A percentile compares a stretch with the other conserved stretches of the same genome.
phyloP scores from a whole-genome alignment of 2,113 vertebrate species.

The Alectura lathami region DNA sequence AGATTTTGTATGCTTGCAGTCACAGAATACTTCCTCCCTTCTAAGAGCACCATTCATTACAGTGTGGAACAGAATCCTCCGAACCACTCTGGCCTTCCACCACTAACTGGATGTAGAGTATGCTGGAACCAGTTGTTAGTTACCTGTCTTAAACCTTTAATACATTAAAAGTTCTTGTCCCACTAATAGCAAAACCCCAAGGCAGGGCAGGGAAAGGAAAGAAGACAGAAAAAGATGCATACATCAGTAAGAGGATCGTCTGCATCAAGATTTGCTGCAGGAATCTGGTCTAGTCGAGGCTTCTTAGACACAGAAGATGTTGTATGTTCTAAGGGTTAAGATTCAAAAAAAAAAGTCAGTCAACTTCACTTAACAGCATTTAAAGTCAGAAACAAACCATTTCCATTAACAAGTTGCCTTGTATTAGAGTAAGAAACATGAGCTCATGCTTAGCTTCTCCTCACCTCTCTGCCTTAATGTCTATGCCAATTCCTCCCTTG shows the following conservation, averaged over 20 bases:
- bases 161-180: background rate
- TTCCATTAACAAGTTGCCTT: background rate
- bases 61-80: background rate
- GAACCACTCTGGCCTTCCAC: background rate
- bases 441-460: background rate
- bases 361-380: background rate
- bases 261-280: slow-evolving; percentile 95
- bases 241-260: slow-evolving; percentile 97
- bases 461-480: background rate
- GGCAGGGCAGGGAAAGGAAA: background rate
- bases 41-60: background rate
- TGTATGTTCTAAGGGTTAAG: slow-evolving; percentile 85
- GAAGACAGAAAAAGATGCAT: slow-evolving; percentile 40
- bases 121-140: fast-evolving
- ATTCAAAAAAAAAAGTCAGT: background rate
- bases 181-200: background rate
- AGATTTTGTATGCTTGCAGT: background rate
- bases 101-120: background rate
- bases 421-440: background rate
- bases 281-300: slow-evolving; percentile 95
- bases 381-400: background rate
- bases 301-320: slow-evolving; percentile 96
- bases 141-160: background rate
- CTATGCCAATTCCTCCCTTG: background rate
- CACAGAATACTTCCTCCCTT: background rate